phyloP scores from a whole-genome alignment of 2,113 vertebrate genomes.

The Trichechus manatus region DNA sequence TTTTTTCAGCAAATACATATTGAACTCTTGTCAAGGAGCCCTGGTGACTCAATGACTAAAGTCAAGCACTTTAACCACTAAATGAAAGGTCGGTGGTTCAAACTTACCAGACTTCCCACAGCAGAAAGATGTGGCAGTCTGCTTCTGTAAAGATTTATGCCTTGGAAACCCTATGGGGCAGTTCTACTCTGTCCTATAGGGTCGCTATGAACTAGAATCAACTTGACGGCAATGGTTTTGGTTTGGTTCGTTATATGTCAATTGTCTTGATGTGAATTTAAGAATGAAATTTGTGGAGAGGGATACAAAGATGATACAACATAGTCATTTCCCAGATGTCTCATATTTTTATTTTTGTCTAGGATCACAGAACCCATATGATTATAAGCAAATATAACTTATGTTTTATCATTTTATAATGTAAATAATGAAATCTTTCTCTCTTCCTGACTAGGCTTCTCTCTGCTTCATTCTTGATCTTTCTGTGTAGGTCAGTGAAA shows the following conservation, averaged over 20 bases:
- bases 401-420: not conserved
- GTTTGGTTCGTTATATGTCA: not conserved
- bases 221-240: no score
- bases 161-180: no score
- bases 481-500: not conserved
- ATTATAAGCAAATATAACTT: not conserved
- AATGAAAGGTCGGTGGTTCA: no score
- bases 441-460: not conserved
- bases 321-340: not conserved
- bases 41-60: no score
- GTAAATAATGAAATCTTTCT: not conserved
- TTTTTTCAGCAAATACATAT: conserved; percentile 21
- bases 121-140: no score
- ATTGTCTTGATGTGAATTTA: not conserved
- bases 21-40: not conserved
- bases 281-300: not conserved
- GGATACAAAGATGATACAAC: not conserved
- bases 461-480: not conserved
- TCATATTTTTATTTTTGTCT: not conserved
- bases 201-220: no score
- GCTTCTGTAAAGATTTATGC: no score
- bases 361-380: not conserved
- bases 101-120: no score
- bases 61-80: no score
- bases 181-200: no score